Percentiles rank a stretch among this genome's conserved stretches.
These are phyloP conservation scores for Daktulosphaira vitifoliae DNA, from an alignment of 1,140 invertebrate genomes.

Conservation along the genomic window DNA sequence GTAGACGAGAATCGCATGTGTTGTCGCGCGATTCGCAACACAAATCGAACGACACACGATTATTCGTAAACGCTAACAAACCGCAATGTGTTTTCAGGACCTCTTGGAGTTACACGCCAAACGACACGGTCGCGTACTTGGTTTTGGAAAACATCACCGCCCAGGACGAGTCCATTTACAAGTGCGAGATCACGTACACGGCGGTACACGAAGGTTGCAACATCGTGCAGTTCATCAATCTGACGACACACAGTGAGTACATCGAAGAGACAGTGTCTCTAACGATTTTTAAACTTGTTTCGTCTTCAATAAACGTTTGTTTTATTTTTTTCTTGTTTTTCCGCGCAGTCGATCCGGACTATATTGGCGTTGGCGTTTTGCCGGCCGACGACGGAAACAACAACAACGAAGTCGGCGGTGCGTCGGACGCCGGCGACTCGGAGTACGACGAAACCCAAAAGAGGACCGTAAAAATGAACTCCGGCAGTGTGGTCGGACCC, in stretches of 20 bases:
- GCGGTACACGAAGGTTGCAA: conserved; percentile 66
- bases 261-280: not conserved
- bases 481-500: conserved; percentile 52
- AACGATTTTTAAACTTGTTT: not conserved
- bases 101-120: conserved; percentile 54
- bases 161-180: conserved; percentile 70
- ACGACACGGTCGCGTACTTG: conserved; percentile 56
- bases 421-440: conserved; percentile 45
- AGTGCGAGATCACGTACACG: conserved; percentile 76
- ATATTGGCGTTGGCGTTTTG: too few relatives aligned
- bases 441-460: not conserved
- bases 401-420: conserved; percentile 47
- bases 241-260: conserved; percentile 68
- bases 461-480: conserved; percentile 38
- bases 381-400: too few relatives aligned
- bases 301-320: too few relatives aligned
- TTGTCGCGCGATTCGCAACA: too few relatives aligned
- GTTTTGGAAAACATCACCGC: conserved; percentile 58
- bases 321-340: too few relatives aligned
- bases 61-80: not conserved
- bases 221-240: conserved; percentile 67
- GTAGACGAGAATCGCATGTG: not conserved
- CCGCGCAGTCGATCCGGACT: too few relatives aligned
- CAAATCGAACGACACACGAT: not conserved
- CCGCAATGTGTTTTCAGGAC: conserved; percentile 49